phyloP scores from a whole-genome alignment of 2,797 vertebrate species.

The Pyrocephalus nanus region DNA sequence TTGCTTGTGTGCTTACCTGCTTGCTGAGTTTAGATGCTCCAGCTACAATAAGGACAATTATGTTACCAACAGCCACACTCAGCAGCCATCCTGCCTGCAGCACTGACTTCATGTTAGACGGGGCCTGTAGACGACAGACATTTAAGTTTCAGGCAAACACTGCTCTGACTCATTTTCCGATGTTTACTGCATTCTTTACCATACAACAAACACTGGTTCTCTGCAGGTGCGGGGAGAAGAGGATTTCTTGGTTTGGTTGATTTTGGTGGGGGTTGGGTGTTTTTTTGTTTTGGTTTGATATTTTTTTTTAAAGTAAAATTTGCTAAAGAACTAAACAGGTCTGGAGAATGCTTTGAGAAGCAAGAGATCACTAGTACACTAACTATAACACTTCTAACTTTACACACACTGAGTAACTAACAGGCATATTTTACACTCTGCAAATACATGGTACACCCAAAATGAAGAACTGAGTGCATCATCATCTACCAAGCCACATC shows the following conservation, averaged over 20 bases:
- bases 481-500: not conserved
- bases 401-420: not conserved
- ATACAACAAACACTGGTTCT: not conserved
- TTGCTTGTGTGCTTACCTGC: conserved; percentile 75
- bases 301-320: not conserved
- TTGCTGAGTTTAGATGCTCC: conserved; percentile 80
- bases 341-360: not conserved
- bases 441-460: rapidly evolving
- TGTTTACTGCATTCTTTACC: not conserved
- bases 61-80: conserved; percentile 90
- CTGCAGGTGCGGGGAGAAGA: too few species aligned
- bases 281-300: not conserved
- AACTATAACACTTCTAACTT: not conserved
- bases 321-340: not conserved
- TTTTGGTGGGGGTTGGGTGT: not conserved
- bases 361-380: not conserved
- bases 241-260: not conserved
- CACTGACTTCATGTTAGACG: conserved; percentile 96
- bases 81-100: conserved; percentile 95
- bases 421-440: not conserved
- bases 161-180: not conserved
- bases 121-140: conserved; percentile 80
- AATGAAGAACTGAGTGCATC: not conserved
- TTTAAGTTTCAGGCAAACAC: not conserved
- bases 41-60: conserved; percentile 93